Evolutionary conservation across 37 sponge, comb jelly and placozoan species (phyloP).

Genomic region (Haliclona indistincta): DNA sequence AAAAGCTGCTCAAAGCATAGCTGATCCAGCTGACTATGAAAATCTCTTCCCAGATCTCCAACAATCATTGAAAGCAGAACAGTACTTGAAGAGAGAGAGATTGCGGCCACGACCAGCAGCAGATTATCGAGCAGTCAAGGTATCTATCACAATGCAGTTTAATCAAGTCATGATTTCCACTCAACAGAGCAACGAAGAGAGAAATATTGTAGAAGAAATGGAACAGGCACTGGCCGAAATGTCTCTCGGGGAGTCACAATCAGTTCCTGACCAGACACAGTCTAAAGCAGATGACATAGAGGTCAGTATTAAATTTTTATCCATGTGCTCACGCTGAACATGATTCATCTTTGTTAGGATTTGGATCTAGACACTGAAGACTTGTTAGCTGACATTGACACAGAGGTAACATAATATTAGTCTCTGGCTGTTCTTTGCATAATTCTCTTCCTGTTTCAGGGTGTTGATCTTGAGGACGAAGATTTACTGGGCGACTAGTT

Average conservation of each 20-base stretch:
- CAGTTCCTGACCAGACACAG: not conserved
- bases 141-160: slow-evolving; percentile 3
- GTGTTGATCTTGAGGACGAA: slow-evolving; percentile 44
- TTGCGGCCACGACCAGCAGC: slow-evolving; percentile 53
- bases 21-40: slow-evolving; percentile 90
- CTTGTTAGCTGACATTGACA: slow-evolving; percentile 35
- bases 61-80: slow-evolving; percentile 72
- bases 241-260: not conserved
- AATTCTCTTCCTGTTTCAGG: slow-evolving; percentile 11
- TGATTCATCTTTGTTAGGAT: slow-evolving; percentile 3
- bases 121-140: slow-evolving; percentile 19
- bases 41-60: slow-evolving; percentile 92
- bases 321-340: not conserved
- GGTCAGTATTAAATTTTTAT: not conserved
- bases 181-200: slow-evolving; percentile 18
- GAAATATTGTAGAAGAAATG: slow-evolving; percentile 58
- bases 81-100: slow-evolving; percentile 56
- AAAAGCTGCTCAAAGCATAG: slow-evolving; percentile 91
- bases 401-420: slow-evolving; percentile 18
- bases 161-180: not conserved
- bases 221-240: slow-evolving; percentile 4
- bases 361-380: slow-evolving; percentile 71
- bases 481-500: slow-evolving; percentile 18
- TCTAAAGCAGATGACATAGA: not conserved
- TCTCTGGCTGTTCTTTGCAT: not conserved